Base-by-base conservation (phyloP, 2,797 vertebrate genomes). In the Sciaenops ocellatus region DNA sequence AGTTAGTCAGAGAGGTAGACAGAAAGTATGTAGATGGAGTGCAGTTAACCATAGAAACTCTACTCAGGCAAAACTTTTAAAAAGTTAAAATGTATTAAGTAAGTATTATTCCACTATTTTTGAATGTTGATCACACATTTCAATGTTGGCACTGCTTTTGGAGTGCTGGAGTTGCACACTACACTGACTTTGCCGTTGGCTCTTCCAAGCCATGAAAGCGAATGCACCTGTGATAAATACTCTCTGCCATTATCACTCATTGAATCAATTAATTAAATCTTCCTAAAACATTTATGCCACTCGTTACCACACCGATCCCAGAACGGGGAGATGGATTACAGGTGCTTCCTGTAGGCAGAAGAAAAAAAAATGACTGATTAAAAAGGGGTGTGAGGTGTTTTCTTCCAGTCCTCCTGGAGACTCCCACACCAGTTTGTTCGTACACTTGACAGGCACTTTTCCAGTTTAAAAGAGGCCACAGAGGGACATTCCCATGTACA, bases 211-310 rank as follows among this genome's bases (percentile, higher is more conserved):
- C 84, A 76, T 86, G 82, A 89, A 91, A 86, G 80, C 71, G 5
- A 91, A 85, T 71, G 83, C 88, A 90, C 85, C 88, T 91, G 80
- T 89, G 89, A 92, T 87, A 71, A 93, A 94, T 89, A 84, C 76
- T 22, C 64, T 85, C 89, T 84, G 87, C 85, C 87, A 80, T 85
- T 85, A 90, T 91, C 71, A 88, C 81, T 92, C 88, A 84, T 74
- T 89, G 73, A 86, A 93, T 94, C 93, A 92, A 93, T 94, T 92
- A 86, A 92, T 94, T 90, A 91, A 92, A 90, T 87, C 86, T 88
- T 86, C 79, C 82, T 90, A 73, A 91, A 94, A 93, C 80, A 88
- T 92, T 88, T 85, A 92, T 89, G 81, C 87, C 90, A 78, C 80
- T 85, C 80, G 75, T 88, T 87, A 86, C 83, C 72, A n/a, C 80